Evolutionary conservation across 2,113 vertebrate genomes (phyloP), one percentile per base, ranked within the genome.

Genomic region (Marmota monax): DNA sequence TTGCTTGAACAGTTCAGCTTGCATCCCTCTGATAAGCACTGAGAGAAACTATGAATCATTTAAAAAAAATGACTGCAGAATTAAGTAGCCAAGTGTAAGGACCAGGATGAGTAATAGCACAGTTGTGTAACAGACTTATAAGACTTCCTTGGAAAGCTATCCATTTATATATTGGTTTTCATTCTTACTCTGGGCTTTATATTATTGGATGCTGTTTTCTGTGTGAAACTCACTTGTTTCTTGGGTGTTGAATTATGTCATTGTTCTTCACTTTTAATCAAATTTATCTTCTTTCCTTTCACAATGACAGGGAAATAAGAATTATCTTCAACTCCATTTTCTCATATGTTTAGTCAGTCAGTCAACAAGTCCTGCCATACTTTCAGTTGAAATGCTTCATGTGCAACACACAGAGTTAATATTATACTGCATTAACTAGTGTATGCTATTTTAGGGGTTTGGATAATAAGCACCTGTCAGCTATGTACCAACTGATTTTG

Each of bases 261-360:
- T 58, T 34, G 82, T 69, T 82, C 8, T 16, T 90, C 2, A 45
- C 9, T 6, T 85, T 69, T 63, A 88, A 56, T 45, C 9, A n/a
- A 20, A 3, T 92, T 92, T 78, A 45, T 79, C 11, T 87, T 85
- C 76, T 56, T 86, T 83, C 34, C 48, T 86, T 86, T 96, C 58
- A 56, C 53, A 4, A 65, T 51, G 17, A 16, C 9, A 70, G 63
- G 27, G 6, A 79, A 93, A 56, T 79, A 4, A 42, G 14, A 11
- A 83, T 84, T 82, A 86, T 73, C 53, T 89, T 78, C 2, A 85
- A 22, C 3, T 84, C 18, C 93, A 37, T 23, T 93, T 91, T 48
- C 67, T 48, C 7, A 27, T 48, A 12, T 9, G 76, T 69, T 87
- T 42, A 76, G 42, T 79, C 48, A 70, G 23, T 78, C 34, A 92